Conservation (phyloP, 1,140 invertebrate genomes). For the Orchesella cincta region DNA sequence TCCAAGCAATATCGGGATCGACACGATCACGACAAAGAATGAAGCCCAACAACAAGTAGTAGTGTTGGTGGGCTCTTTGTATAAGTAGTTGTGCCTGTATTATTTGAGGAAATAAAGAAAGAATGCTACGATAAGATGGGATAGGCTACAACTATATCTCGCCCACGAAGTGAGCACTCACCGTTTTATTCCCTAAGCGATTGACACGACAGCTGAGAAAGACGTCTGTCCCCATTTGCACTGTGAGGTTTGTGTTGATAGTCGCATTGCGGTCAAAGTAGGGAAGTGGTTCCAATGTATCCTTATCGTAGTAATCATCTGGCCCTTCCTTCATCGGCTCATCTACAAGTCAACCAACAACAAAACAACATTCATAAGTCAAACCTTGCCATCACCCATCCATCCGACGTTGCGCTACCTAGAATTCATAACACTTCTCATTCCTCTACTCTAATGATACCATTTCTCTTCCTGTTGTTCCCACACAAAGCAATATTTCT, state of each 20-base stretch:
- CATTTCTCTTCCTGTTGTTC: background rate
- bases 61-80: too few species aligned
- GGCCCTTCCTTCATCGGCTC: slow-evolving; percentile 28
- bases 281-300: slow-evolving; percentile 42
- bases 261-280: slow-evolving; percentile 46
- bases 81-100: background rate
- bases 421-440: background rate
- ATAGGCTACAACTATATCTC: too few species aligned
- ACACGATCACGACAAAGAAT: background rate
- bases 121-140: background rate
- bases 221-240: slow-evolving; percentile 49
- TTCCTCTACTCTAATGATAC: background rate
- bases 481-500: too few species aligned
- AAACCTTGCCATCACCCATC: background rate
- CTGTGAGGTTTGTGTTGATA: slow-evolving; percentile 45
- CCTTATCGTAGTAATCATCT: slow-evolving; percentile 41
- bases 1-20: background rate
- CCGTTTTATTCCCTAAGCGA: slow-evolving; percentile 48
- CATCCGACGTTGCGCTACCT: background rate
- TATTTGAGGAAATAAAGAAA: background rate
- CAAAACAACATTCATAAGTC: background rate
- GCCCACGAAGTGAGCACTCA: slow-evolving; percentile 36
- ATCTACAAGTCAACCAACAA: slow-evolving; percentile 15
- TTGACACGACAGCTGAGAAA: slow-evolving; percentile 47
- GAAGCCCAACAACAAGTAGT: background rate